These are phyloP conservation scores for Callionymus lyra DNA, from an alignment of 2,113 vertebrate species.

Conservation along the genomic window DNA sequence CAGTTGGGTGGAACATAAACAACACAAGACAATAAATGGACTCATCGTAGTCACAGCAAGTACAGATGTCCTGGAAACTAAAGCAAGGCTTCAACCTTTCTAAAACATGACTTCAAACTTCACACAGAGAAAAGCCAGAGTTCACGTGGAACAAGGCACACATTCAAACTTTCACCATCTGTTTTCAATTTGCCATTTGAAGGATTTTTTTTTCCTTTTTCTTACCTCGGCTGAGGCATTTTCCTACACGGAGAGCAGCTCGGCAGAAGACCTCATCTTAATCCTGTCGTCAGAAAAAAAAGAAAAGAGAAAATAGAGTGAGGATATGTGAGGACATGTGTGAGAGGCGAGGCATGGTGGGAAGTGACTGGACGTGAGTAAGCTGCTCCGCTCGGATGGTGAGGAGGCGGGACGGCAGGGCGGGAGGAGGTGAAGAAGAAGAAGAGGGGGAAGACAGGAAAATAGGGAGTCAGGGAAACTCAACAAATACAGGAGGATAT, in stretches of 20 bases:
- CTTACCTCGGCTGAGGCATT: conserved; percentile 53
- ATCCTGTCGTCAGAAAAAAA: conserved; percentile 19
- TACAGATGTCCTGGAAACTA: conserved; percentile 10
- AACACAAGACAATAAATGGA: conserved; percentile 2
- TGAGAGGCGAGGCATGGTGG: conserved; percentile 32
- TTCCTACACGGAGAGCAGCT: conserved; percentile 2
- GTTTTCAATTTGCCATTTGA: conserved; percentile 44
- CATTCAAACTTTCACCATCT: conserved; percentile 46
- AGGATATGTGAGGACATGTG: conserved; percentile 14
- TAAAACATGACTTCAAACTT: conserved; percentile 16
- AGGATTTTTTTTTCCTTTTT: conserved; percentile 21
- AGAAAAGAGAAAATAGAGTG: conserved; percentile 10
- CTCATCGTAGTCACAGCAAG: conserved; percentile 12
- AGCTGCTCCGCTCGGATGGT: conserved; percentile 42
- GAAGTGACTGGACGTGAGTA: conserved; percentile 62
- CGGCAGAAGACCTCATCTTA: conserved; percentile 23
- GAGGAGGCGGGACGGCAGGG: conserved; percentile 26
- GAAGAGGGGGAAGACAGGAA: no score
- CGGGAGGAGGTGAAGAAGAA: conserved; percentile 15
- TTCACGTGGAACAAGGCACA: conserved; percentile 2
- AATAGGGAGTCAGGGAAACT: conserved; percentile 16
- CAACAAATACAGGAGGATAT: conserved; percentile 1
- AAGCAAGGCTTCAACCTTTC: conserved; percentile 7
- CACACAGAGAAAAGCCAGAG: conserved; percentile 15
- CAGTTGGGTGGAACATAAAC: background rate